phyloP scores from a whole-genome alignment of 2,888 invertebrate species.

The Drosophila nr. medialis region DNA sequence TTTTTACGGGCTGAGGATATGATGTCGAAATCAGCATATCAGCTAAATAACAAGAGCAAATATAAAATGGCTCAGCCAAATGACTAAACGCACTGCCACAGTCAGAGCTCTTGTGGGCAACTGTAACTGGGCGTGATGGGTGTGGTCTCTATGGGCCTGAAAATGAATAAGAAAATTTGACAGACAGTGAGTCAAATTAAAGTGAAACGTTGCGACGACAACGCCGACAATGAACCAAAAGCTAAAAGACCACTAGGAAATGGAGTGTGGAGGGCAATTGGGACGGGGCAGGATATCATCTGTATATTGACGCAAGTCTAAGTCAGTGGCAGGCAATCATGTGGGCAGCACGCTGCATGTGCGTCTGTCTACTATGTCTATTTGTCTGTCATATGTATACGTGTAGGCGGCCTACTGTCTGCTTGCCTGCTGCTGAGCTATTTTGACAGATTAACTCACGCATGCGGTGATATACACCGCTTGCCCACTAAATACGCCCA shows the following conservation, averaged over 20 bases:
- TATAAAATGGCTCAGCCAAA: slow-evolving; percentile 77
- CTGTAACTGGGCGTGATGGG: slow-evolving; percentile 11
- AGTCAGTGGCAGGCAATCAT: slow-evolving; percentile 43
- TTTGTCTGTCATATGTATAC: neutral
- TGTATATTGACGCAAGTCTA: slow-evolving; percentile 61
- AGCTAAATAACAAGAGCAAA: slow-evolving; percentile 79
- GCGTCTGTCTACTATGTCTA: slow-evolving; percentile 5
- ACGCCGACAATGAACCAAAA: slow-evolving; percentile 22
- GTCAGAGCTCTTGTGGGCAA: slow-evolving; percentile 55
- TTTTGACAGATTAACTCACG: slow-evolving; percentile 81
- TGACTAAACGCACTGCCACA: slow-evolving; percentile 79
- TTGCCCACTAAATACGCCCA: slow-evolving; percentile 41
- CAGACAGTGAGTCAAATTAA: slow-evolving; percentile 62
- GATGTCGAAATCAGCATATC: slow-evolving; percentile 77
- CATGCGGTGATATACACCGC: slow-evolving; percentile 58
- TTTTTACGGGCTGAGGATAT: slow-evolving; percentile 64
- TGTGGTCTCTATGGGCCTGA: slow-evolving; percentile 17
- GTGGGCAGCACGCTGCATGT: slow-evolving; percentile 22
- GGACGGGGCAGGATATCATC: neutral
- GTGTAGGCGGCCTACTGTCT: neutral
- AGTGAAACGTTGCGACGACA: slow-evolving; percentile 67
- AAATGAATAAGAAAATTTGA: slow-evolving; percentile 7
- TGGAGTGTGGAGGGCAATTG: slow-evolving; percentile 19
- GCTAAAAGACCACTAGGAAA: slow-evolving; percentile 5
- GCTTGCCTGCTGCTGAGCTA: slow-evolving; percentile 66